phyloP scores from a whole-genome alignment of 53 echinoderm and acorn worm species.

The Crossaster papposus region DNA sequence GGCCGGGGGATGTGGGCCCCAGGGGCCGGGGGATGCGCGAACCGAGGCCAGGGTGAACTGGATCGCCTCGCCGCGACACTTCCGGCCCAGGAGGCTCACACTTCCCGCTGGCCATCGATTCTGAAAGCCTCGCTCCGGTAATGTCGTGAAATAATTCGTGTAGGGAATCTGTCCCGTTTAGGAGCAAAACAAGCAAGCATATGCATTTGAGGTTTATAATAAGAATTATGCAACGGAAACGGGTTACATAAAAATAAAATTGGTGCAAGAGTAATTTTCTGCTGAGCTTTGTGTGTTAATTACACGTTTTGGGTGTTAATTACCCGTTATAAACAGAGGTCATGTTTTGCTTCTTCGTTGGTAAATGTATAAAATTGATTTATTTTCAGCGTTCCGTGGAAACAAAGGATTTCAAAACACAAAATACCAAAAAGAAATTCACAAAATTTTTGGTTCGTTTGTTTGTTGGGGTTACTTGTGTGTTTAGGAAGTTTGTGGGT shows the following conservation, averaged over 20 bases:
- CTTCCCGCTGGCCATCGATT: not conserved
- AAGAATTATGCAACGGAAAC: not conserved
- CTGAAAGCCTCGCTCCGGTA: not conserved
- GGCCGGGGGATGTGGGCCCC: not conserved
- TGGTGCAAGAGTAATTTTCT: not conserved
- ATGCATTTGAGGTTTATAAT: not conserved
- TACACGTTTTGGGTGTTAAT: not conserved
- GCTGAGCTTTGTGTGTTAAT: not conserved
- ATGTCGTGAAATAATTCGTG: not conserved
- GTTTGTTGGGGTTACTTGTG: no score
- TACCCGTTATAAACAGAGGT: no score
- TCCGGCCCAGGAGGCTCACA: not conserved
- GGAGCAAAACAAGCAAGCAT: not conserved
- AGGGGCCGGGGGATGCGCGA: not conserved
- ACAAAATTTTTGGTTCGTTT: no score
- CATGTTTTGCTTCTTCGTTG: no score
- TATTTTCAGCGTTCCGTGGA: no score
- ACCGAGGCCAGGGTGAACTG: not conserved
- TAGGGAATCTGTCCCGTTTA: not conserved
- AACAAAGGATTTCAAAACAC: no score
- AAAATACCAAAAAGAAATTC: no score
- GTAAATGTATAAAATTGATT: no score
- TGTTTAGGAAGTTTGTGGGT: no score
- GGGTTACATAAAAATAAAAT: not conserved
- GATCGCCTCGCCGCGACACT: conserved; percentile 8